These are phyloP conservation scores for Oxytorus armatus DNA, from an alignment of 2,888 invertebrate genomes.

Conservation along the genomic window DNA sequence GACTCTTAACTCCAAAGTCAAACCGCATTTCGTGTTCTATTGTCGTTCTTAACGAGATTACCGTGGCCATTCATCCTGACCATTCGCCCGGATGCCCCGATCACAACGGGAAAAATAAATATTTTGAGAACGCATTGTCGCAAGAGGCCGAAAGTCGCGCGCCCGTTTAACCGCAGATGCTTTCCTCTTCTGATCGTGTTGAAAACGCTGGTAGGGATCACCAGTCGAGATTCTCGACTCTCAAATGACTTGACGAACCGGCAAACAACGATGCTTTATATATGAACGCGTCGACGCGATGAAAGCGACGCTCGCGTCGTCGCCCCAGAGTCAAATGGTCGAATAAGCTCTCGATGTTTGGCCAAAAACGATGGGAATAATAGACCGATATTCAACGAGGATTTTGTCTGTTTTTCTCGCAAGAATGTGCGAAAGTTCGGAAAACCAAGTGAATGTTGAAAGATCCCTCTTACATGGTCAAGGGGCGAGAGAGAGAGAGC, in stretches of 20 bases:
- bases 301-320: not conserved
- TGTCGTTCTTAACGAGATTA: slow-evolving; percentile 80
- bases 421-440: slow-evolving; percentile 28
- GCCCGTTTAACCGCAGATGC: slow-evolving; percentile 73
- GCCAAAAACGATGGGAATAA: slow-evolving; percentile 51
- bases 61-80: slow-evolving; percentile 74
- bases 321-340: slow-evolving; percentile 28
- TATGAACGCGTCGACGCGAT: slow-evolving; percentile 1
- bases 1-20: slow-evolving; percentile 78
- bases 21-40: slow-evolving; percentile 72
- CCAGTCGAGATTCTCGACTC: slow-evolving; percentile 71
- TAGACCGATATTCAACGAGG: slow-evolving; percentile 19
- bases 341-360: slow-evolving; percentile 32
- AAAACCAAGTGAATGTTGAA: slow-evolving; percentile 34
- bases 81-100: slow-evolving; percentile 70
- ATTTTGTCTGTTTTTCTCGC: slow-evolving; percentile 44
- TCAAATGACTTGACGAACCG: slow-evolving; percentile 62
- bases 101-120: slow-evolving; percentile 79
- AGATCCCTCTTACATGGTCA: slow-evolving; percentile 31
- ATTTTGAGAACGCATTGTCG: slow-evolving; percentile 81
- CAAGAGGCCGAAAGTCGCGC: slow-evolving; percentile 49
- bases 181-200: slow-evolving; percentile 51
- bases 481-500: not conserved
- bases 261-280: not conserved
- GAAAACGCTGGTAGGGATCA: slow-evolving; percentile 1